These are phyloP conservation scores for Varanus komodoensis DNA, from an alignment of 2,113 vertebrate genomes.

Conservation along the genomic window DNA sequence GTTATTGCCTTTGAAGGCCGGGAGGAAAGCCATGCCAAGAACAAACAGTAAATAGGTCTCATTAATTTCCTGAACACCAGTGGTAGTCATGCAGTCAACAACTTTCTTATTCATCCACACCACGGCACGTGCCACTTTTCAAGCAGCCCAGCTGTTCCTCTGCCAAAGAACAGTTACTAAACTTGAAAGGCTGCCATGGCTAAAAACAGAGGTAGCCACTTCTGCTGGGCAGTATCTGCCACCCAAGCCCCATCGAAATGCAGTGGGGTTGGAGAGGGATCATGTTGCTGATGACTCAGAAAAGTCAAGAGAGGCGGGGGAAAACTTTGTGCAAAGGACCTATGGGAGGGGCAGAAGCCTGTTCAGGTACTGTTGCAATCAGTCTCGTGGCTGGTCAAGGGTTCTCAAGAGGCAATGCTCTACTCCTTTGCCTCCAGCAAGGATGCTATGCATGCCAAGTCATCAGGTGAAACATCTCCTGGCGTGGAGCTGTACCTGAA, in stretches of 20 bases:
- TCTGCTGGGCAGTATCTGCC: not conserved
- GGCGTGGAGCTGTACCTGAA: not conserved
- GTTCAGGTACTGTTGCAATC: not conserved
- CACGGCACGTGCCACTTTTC: not conserved
- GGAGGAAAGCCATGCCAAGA: not conserved
- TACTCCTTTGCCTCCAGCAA: not conserved
- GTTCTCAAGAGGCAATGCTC: too few species aligned
- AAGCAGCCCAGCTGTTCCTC: not conserved
- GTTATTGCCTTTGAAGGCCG: not conserved
- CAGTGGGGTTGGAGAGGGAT: not conserved
- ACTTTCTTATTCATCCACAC: not conserved
- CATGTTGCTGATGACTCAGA: not conserved
- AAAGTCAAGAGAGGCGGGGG: not conserved
- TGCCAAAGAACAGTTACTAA: not conserved
- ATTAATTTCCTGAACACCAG: not conserved
- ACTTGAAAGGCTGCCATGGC: not conserved
- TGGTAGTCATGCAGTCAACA: conserved; percentile 2
- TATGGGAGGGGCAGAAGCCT: not conserved
- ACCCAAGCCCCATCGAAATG: not conserved
- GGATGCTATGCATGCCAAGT: too few species aligned
- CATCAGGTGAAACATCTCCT: too few species aligned
- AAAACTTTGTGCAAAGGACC: not conserved
- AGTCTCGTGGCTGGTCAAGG: not conserved
- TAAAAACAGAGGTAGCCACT: not conserved
- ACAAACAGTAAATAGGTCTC: not conserved